A percentile compares a stretch with the other conserved stretches of the same genome.
Evolutionary conservation across 2,888 invertebrate species (phyloP).

Genomic region (Trichopria drosophilae): DNA sequence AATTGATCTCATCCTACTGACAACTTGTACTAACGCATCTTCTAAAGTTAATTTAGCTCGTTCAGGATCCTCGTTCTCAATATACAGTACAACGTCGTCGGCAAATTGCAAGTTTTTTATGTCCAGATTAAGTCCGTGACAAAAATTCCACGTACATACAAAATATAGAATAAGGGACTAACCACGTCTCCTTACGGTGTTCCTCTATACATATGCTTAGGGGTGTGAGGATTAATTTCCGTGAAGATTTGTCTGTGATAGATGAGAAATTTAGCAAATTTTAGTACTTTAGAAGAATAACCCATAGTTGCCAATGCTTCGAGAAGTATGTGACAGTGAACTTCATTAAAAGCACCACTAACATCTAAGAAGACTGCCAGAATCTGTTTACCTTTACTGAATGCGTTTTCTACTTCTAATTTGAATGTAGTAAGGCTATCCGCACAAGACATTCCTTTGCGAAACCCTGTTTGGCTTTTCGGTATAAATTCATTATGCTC

Average conservation of each 20-base stretch:
- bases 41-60: neutral
- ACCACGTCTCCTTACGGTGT: constrained; percentile 32
- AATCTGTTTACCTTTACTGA: constrained; percentile 8
- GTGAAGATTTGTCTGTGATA: constrained; percentile 1
- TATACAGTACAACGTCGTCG: constrained; percentile 28
- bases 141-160: constrained; percentile 21
- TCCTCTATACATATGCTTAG: constrained; percentile 19
- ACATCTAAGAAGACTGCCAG: constrained; percentile 34
- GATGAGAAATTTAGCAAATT: constrained; percentile 15
- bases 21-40: neutral
- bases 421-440: constrained; percentile 27
- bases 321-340: constrained; percentile 25
- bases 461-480: constrained; percentile 24
- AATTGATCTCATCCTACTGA: neutral
- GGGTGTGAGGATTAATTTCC: neutral
- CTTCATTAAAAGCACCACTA: constrained; percentile 30
- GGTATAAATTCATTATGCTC: constrained; percentile 26
- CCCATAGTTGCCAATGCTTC: constrained; percentile 12
- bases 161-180: constrained; percentile 24
- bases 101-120: constrained; percentile 18
- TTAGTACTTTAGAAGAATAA: constrained; percentile 14
- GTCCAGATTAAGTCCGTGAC: neutral
- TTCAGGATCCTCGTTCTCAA: neutral
- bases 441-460: constrained; percentile 27
- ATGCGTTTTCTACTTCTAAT: constrained; percentile 15